Conservation (phyloP, 2,797 vertebrate species). For the Cheirogaleus major region DNA sequence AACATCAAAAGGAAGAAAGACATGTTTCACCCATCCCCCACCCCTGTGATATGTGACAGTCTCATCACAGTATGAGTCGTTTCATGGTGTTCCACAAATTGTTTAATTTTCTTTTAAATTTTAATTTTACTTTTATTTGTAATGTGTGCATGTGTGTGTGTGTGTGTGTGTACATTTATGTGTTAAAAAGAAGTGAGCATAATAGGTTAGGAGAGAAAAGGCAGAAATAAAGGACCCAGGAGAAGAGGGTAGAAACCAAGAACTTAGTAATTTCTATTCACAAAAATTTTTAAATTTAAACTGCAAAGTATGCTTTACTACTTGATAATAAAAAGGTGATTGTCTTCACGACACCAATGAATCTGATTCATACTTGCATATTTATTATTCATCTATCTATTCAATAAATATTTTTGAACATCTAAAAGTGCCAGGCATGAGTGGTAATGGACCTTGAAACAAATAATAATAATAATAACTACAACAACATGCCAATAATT, state of each 20-base stretch:
- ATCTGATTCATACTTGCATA: background rate
- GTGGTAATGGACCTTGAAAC: background rate
- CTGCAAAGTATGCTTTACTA: background rate
- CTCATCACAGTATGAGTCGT: background rate
- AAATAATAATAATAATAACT: background rate
- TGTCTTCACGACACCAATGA: background rate
- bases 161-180: background rate
- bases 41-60: accelerated
- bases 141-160: background rate
- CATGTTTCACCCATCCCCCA: accelerated
- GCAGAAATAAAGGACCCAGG: background rate
- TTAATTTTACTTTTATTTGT: background rate
- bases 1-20: background rate
- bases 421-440: background rate
- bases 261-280: background rate
- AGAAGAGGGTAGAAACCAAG: background rate
- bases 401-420: background rate
- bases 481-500: background rate
- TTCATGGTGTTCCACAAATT: background rate
- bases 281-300: background rate
- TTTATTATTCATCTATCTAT: background rate
- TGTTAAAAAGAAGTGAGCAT: background rate
- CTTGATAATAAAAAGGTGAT: background rate
- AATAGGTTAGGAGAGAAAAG: background rate
- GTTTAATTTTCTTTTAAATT: background rate